Evolutionary conservation across 2,113 vertebrate genomes (phyloP).

Genomic region (Mandrillus leucophaeus): DNA sequence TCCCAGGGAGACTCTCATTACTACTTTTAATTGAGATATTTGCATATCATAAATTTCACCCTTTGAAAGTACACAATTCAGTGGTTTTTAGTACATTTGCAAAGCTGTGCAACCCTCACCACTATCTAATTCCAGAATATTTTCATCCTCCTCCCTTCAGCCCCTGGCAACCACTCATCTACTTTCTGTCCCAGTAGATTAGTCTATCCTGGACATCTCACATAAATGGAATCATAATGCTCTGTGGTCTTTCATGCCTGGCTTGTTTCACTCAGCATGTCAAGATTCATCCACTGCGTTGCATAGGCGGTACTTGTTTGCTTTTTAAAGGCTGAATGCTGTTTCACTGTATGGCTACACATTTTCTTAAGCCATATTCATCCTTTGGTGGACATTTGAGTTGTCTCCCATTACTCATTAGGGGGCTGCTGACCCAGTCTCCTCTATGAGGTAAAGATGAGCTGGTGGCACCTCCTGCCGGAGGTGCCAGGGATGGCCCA

Average conservation of each 20-base stretch:
- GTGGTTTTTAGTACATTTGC: neutral
- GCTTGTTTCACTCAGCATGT: neutral
- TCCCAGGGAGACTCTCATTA: neutral
- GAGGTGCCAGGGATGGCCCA: neutral
- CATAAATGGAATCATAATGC: neutral
- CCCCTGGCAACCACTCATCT: neutral
- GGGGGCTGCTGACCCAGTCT: neutral
- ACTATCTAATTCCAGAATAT: neutral
- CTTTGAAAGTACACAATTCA: neutral
- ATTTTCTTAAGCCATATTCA: neutral
- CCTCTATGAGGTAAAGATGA: neutral
- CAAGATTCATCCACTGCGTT: neutral
- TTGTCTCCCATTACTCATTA: neutral
- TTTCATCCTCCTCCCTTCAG: neutral
- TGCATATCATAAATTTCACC: neutral
- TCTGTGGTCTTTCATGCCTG: neutral
- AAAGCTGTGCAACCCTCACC: neutral
- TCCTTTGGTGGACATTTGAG: neutral
- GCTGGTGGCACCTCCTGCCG: neutral
- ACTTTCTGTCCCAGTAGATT: neutral
- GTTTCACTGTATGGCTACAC: accelerated
- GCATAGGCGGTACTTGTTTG: neutral
- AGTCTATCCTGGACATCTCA: neutral
- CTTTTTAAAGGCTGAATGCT: neutral
- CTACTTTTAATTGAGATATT: neutral